Evolutionary conservation across 2,113 vertebrate genomes (phyloP), one percentile per base, ranked within the genome.

Genomic region (Heterocephalus glaber): DNA sequence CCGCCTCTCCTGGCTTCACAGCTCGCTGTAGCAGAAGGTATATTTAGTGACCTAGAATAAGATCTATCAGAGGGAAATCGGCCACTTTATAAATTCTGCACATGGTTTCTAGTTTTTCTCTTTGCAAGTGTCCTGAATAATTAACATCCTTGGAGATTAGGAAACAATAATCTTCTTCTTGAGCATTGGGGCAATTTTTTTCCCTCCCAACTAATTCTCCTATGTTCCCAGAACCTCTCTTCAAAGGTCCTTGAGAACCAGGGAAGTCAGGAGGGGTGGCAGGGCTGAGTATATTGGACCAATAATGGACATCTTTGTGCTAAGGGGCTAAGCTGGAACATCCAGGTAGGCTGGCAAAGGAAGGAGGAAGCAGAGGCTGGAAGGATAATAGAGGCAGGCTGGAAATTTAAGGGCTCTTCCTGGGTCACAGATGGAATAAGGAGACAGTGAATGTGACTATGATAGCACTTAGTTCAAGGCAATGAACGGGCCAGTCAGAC

Each of bases 81-180:
- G 17, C 49, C 38, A 61, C 41, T 92, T 90, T 26, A 8, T 41
- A 47, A 72, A 96, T 86, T 94, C 58, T 22, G 1, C 79, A 85
- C 26, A 4, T 52, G 24, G 33, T 63, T 88, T 33, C 49, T 74
- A 82, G 47, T 26, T 88, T 91, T 91, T 49, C 65, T 22, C 11
- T 83, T 28, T 11, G 54, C 19, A n/a, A 61, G 22, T 88, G 3
- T 70, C 65, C 41, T 44, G 24, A 90, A 81, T 77, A 90, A 90
- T 92, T 91, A 79, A 95, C 86, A 72, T 52, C 84, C 47, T 68
- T 92, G 41, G 74, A 93, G 80, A 93, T 65, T 30, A 92, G 87
- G 82, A 95, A 30, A 80, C 20, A 80, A 4, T 35, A 11, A 30
- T 20, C 22, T 35, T 63, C 35, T 68, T n/a, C 66, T 24, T 8